These are phyloP conservation scores for Diachasmimorpha longicaudata DNA, from an alignment of 1,140 invertebrate species.

Conservation along the genomic window DNA sequence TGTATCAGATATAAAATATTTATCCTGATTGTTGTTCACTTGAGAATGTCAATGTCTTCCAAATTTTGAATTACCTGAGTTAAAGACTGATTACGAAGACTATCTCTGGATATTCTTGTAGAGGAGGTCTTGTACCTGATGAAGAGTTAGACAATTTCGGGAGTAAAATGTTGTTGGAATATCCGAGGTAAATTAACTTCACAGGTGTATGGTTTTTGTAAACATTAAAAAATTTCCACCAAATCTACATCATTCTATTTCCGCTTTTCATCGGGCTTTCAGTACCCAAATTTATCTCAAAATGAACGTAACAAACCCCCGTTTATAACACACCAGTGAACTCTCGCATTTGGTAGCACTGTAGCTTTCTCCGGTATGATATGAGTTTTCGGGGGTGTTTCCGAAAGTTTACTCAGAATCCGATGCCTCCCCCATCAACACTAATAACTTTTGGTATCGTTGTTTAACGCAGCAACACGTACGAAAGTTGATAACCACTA, in stretches of 20 bases:
- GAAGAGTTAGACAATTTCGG: too few species aligned
- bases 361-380: background rate
- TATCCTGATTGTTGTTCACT: slow-evolving; percentile 1
- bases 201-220: background rate
- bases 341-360: background rate
- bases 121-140: too few species aligned
- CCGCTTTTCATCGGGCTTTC: background rate
- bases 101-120: too few species aligned
- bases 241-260: background rate
- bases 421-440: background rate
- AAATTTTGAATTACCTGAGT: background rate
- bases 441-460: background rate
- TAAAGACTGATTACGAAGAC: background rate
- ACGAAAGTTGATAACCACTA: background rate
- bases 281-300: background rate
- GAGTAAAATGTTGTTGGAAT: too few species aligned
- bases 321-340: background rate
- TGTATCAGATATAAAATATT: slow-evolving; percentile 21
- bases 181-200: too few species aligned
- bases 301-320: background rate
- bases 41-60: background rate
- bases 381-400: background rate
- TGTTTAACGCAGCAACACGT: background rate
- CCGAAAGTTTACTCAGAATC: background rate
- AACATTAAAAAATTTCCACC: background rate